Percentiles rank a stretch among this genome's conserved stretches.
phyloP scores from a whole-genome alignment of 92 coral and sea anemone genomes.

The Palythoa caribaeorum region DNA sequence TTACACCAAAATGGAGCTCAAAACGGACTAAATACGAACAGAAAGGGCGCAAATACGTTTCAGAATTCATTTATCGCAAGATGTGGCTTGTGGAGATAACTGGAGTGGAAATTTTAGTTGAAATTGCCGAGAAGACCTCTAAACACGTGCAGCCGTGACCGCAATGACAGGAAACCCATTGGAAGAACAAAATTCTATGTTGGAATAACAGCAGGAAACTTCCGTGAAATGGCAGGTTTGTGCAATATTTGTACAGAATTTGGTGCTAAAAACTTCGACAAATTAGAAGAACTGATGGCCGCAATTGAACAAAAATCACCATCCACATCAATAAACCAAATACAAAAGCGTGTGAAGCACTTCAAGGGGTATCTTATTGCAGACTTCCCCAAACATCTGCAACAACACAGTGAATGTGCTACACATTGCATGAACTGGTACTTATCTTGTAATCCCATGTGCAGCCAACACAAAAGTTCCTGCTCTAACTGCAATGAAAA shows the following conservation, averaged over 20 bases:
- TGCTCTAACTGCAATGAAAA: constrained; percentile 23
- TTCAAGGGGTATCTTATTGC: constrained; percentile 53
- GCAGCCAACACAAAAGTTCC: constrained; percentile 47
- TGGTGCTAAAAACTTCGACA: constrained; percentile 51
- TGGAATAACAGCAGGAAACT: constrained; percentile 43
- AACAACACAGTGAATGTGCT: constrained; percentile 50
- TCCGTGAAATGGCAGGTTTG: constrained; percentile 54
- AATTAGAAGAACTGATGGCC: constrained; percentile 7
- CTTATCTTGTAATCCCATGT: constrained; percentile 38
- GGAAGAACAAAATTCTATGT: constrained; percentile 36
- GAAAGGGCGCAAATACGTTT: too few relatives aligned
- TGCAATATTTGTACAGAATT: constrained; percentile 13
- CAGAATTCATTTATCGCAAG: too few relatives aligned
- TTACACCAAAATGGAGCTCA: too few relatives aligned
- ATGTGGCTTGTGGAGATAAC: too few relatives aligned
- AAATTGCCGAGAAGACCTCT: too few relatives aligned
- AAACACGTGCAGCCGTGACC: too few relatives aligned
- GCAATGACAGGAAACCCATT: constrained; percentile 40
- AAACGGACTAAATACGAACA: too few relatives aligned
- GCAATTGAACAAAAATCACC: neutral
- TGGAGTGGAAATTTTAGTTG: too few relatives aligned
- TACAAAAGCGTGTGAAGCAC: constrained; percentile 39
- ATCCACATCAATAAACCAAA: neutral
- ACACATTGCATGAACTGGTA: constrained; percentile 68
- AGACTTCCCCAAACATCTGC: constrained; percentile 57